A percentile compares a stretch with the other conserved stretches of the same genome.
Conservation (phyloP, 2,888 invertebrate genomes). For the Lepidocyrtoides sp. region DNA sequence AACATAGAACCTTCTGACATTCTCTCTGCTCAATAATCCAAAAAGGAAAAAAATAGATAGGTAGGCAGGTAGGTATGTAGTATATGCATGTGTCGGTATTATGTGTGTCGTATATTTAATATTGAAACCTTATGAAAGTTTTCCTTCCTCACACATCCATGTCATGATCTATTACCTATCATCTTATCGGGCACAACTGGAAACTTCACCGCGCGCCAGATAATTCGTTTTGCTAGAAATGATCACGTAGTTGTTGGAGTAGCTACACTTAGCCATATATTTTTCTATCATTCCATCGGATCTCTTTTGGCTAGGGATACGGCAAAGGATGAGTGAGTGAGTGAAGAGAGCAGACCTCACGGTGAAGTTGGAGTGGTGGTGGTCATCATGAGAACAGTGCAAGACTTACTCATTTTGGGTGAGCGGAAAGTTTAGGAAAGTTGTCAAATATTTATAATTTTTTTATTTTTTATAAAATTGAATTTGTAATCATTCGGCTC, state of each 20-base stretch:
- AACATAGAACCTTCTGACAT: slow-evolving; percentile 85
- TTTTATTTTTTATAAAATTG: not conserved
- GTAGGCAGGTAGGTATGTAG: not conserved
- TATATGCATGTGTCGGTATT: not conserved
- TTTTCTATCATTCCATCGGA: slow-evolving; percentile 69
- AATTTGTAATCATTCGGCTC: slow-evolving; percentile 17
- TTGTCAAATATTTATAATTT: not conserved
- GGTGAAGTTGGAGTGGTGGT: slow-evolving; percentile 28
- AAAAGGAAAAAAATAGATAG: not conserved
- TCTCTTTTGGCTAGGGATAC: slow-evolving; percentile 48
- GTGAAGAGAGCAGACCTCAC: slow-evolving; percentile 43
- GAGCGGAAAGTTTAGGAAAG: not conserved
- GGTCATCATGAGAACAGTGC: slow-evolving; percentile 22
- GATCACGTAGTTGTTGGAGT: slow-evolving; percentile 36
- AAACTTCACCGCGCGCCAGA: slow-evolving; percentile 32
- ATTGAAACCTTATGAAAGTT: slow-evolving; percentile 13
- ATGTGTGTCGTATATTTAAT: not conserved
- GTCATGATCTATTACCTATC: slow-evolving; percentile 71
- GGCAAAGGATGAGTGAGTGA: not conserved
- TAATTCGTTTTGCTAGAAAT: slow-evolving; percentile 29
- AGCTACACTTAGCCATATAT: not conserved
- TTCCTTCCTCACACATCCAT: slow-evolving; percentile 47
- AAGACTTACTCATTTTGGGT: not conserved
- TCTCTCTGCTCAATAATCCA: slow-evolving; percentile 51
- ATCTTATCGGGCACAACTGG: slow-evolving; percentile 37